These are phyloP conservation scores for Parapristionchus giblindavisi DNA, from an alignment of 2,888 invertebrate species.

Conservation along the genomic window DNA sequence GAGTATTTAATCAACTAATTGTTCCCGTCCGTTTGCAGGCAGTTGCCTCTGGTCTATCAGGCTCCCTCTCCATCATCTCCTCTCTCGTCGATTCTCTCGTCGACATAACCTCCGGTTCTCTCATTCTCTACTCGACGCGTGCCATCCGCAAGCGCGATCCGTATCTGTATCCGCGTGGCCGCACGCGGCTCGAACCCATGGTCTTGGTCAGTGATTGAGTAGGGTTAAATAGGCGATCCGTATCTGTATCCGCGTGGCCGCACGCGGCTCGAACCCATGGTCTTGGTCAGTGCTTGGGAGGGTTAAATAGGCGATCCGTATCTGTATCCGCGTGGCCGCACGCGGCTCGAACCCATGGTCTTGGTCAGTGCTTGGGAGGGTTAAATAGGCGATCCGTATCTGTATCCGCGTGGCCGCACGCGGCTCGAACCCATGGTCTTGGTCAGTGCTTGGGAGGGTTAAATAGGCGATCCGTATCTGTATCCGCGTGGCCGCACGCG, in stretches of 20 bases:
- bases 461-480: too few species aligned
- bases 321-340: too few species aligned
- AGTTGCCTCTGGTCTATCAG: slow-evolving; percentile 71
- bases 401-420: neutral
- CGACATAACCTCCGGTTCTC: slow-evolving; percentile 71
- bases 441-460: too few species aligned
- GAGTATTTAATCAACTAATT: neutral
- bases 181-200: slow-evolving; percentile 72
- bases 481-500: too few species aligned
- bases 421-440: neutral
- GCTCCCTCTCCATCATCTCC: slow-evolving; percentile 73
- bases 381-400: too few species aligned
- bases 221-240: too few species aligned
- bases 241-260: too few species aligned
- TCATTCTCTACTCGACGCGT: slow-evolving; percentile 40
- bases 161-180: slow-evolving; percentile 72
- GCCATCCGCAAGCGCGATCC: slow-evolving; percentile 71
- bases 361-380: too few species aligned
- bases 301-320: too few species aligned
- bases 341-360: too few species aligned
- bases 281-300: slow-evolving; percentile 67
- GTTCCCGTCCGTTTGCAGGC: slow-evolving; percentile 39
- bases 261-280: too few species aligned
- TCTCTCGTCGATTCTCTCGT: slow-evolving; percentile 73
- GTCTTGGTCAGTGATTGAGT: slow-evolving; percentile 70